phyloP scores from a whole-genome alignment of 2,888 invertebrate genomes.

The Ashinkailepas kermadecensis region DNA sequence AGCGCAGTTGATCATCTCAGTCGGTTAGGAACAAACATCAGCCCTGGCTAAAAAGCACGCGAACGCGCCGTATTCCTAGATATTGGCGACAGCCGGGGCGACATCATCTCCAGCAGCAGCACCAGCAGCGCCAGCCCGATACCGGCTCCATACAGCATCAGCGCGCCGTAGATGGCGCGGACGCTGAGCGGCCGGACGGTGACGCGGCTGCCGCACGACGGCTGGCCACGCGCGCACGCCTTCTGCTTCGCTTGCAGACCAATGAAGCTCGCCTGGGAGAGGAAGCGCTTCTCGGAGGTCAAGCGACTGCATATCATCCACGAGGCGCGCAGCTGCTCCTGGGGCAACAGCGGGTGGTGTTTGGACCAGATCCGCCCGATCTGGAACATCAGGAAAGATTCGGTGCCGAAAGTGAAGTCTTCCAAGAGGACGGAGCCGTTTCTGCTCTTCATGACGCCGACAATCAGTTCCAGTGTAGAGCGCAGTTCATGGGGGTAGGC shows the following conservation, averaged over 20 bases:
- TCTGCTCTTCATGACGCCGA: not conserved
- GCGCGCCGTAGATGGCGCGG: not conserved
- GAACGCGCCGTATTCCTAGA: no score
- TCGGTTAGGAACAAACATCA: no score
- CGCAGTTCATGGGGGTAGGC: not conserved
- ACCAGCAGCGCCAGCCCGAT: not conserved
- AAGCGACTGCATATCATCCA: not conserved
- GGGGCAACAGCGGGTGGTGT: not conserved
- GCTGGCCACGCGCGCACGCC: conserved; percentile 8
- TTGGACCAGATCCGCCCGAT: not conserved
- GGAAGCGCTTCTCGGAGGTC: not conserved
- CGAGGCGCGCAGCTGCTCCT: not conserved
- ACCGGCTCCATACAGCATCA: not conserved
- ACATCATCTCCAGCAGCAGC: not conserved
- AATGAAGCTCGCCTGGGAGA: not conserved
- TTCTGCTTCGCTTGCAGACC: not conserved
- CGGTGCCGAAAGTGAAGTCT: not conserved
- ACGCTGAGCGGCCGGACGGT: not conserved
- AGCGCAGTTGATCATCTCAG: no score
- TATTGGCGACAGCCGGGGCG: not conserved
- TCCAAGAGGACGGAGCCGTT: not conserved
- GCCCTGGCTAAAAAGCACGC: no score
- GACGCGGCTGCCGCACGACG: not conserved
- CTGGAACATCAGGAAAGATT: not conserved
- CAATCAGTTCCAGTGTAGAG: not conserved